Evolutionary conservation across 2,797 vertebrate genomes (phyloP), one percentile per base, ranked within the genome.

Genomic region (Pipistrellus kuhlii): DNA sequence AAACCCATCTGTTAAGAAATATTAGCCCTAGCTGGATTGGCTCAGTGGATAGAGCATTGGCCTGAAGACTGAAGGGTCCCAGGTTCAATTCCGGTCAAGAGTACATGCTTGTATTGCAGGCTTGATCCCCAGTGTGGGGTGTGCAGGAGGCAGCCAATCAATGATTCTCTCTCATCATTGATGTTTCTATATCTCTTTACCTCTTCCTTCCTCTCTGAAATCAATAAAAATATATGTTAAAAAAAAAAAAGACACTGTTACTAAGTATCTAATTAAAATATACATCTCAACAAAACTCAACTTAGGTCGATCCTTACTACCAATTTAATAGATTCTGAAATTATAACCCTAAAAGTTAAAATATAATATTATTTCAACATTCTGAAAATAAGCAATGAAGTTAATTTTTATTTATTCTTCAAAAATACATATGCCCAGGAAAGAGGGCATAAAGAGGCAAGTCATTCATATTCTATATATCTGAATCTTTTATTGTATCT

Each of bases 371-470:
- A 76, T 86, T 71, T 73, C 73, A 71, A 55, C n/a, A 71, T 76
- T 82, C 85, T 76, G 48, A 90, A 95, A 95, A 66, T 82, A 93
- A 64, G 44, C 44, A 59, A 21, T 46, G 2, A 51, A 3, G 51
- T 14, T 83, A 94, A 55, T 46, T 86, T 93, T 76, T 25, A 93
- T 4, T 90, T 68, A 93, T 55, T 23, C 30, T 32, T 77, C 59
- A 90, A 85, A 85, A 81, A 68, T n/a, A 72, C 13, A 11, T 57
- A 73, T 55, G 11, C 6, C n/a, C 21, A 64, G 17, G n/a, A 7
- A 41, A 2, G 21, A 38, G 7, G 2, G 12, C 59, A 85, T 5
- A 44, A 75, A 82, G 30, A 12, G 11, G 46, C 55, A 71, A 81
- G 75, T n/a, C 27, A 93, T 20, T 32, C 21, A 59, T 80, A 75